Percentiles rank a stretch among this genome's conserved stretches.
Conservation (phyloP, 2,888 invertebrate genomes). For the Gerosis bhagava region DNA sequence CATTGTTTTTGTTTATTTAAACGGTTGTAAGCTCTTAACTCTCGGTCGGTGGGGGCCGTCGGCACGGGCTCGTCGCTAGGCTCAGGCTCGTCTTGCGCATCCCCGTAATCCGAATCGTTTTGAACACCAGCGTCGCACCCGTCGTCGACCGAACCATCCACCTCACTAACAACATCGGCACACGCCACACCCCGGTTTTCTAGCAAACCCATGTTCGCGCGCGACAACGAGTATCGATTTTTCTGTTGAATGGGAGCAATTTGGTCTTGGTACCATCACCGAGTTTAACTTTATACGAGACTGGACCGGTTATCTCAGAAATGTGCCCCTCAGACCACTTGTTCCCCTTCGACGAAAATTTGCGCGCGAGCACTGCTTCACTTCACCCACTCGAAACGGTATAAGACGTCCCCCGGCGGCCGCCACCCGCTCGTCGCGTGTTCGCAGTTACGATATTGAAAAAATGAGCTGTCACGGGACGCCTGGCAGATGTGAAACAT, state of each 20-base stretch:
- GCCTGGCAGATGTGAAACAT: no score
- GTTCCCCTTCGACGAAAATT: neutral
- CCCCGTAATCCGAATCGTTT: neutral
- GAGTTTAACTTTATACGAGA: neutral
- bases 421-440: neutral
- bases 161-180: neutral
- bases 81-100: neutral
- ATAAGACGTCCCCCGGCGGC: neutral
- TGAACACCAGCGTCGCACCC: neutral
- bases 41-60: neutral
- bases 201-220: conserved; percentile 32
- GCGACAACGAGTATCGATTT: conserved; percentile 1
- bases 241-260: neutral
- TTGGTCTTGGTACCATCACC: neutral
- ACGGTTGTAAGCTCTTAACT: neutral
- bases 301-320: neutral
- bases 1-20: neutral
- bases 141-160: neutral
- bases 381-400: neutral
- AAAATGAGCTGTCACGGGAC: no score
- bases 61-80: no score
- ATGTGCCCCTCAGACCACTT: neutral
- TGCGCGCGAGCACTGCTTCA: neutral
- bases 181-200: neutral
- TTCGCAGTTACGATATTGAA: no score